A percentile compares a stretch with the other conserved stretches of the same genome.
Conservation (phyloP, 2,113 vertebrate genomes). For the Corythornis vintsioides region DNA sequence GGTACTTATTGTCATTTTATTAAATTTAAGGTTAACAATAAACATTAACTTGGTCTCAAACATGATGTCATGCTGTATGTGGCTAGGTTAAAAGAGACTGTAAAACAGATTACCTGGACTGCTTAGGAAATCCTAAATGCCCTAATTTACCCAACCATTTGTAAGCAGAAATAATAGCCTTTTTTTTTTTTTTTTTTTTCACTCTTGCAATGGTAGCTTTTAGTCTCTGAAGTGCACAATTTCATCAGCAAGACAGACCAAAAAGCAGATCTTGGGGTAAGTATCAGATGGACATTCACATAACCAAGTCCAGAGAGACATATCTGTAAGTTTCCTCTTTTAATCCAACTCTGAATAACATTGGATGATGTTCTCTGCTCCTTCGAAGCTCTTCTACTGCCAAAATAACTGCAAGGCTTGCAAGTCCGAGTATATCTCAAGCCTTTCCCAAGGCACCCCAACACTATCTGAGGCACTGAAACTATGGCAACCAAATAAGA, state of each 20-base stretch:
- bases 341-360: slow-evolving; percentile 72
- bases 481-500: slow-evolving; percentile 99
- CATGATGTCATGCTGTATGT: not conserved
- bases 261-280: slow-evolving; percentile 67
- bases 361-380: slow-evolving; percentile 61
- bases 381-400: slow-evolving; percentile 64
- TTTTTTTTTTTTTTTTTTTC: not conserved
- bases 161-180: slow-evolving; percentile 35
- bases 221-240: slow-evolving; percentile 48
- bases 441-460: slow-evolving; percentile 91
- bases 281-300: slow-evolving; percentile 71
- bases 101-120: slow-evolving; percentile 53
- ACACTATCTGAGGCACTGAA: slow-evolving; percentile 93
- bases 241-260: slow-evolving; percentile 48
- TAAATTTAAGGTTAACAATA: slow-evolving; percentile 37
- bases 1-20: not conserved
- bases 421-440: slow-evolving; percentile 77
- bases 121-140: slow-evolving; percentile 33
- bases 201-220: slow-evolving; percentile 39
- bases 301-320: slow-evolving; percentile 80
- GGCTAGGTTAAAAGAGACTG: not conserved
- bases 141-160: slow-evolving; percentile 55
- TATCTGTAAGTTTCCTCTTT: slow-evolving; percentile 72
- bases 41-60: slow-evolving; percentile 42
- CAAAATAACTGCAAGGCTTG: slow-evolving; percentile 80